Evolutionary conservation across 2,888 invertebrate genomes (phyloP).

Genomic region (Idaea biselata): DNA sequence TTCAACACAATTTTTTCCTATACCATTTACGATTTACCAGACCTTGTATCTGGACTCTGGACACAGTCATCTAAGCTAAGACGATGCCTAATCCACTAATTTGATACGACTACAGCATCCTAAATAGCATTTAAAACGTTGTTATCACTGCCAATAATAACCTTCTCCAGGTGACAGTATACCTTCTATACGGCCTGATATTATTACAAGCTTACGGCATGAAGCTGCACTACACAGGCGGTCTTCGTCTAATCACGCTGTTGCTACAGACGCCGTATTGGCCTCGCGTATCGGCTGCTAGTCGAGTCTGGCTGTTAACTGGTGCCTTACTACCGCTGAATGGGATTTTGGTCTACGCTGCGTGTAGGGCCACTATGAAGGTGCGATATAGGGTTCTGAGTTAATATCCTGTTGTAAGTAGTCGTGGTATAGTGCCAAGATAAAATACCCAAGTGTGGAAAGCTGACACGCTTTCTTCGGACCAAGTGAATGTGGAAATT

Average conservation of each 20-base stretch:
- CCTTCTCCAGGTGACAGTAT: constrained; percentile 55
- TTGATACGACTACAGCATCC: too few species aligned
- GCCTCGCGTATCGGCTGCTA: constrained; percentile 46
- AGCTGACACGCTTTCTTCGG: too few species aligned
- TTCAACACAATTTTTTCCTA: background rate
- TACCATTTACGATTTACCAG: background rate
- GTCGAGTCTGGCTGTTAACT: constrained; percentile 56
- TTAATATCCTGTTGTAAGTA: background rate
- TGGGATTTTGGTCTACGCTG: constrained; percentile 63
- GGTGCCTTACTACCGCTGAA: constrained; percentile 57
- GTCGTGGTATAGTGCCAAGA: background rate
- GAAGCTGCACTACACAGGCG: constrained; percentile 72
- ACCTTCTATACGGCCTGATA: constrained; percentile 61
- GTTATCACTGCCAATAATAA: background rate
- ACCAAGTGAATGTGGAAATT: too few species aligned
- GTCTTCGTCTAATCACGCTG: constrained; percentile 59
- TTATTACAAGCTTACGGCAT: constrained; percentile 69
- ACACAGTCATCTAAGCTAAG: too few species aligned
- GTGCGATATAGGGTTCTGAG: constrained; percentile 31
- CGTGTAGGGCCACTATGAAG: constrained; percentile 63
- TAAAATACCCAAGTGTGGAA: too few species aligned
- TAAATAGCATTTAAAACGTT: background rate
- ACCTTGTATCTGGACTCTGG: too few species aligned
- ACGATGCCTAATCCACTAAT: too few species aligned
- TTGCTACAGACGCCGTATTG: constrained; percentile 61